Percentiles rank a stretch among this genome's conserved stretches.
These are phyloP conservation scores for Tipula unca DNA, from an alignment of 2,888 invertebrate species.

Conservation along the genomic window DNA sequence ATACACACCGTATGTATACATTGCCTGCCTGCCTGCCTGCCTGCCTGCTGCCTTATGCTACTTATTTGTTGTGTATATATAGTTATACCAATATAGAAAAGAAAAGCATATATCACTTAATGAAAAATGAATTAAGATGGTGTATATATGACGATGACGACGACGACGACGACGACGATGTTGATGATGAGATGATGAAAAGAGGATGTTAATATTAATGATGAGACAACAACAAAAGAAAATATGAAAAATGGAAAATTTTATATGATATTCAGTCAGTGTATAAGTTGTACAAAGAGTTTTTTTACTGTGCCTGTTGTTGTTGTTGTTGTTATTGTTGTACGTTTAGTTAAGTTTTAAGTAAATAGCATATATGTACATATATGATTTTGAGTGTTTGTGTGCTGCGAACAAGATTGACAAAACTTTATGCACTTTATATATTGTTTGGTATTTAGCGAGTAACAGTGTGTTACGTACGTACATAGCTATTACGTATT, in stretches of 20 bases:
- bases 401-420: background rate
- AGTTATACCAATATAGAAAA: background rate
- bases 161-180: background rate
- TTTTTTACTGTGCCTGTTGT: background rate
- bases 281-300: background rate
- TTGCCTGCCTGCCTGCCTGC: background rate
- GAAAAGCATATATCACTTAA: background rate
- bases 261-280: background rate
- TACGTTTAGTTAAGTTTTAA: background rate
- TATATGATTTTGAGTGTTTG: background rate
- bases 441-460: background rate
- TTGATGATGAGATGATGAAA: background rate
- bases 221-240: constrained; percentile 4
- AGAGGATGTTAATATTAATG: constrained; percentile 4
- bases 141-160: background rate
- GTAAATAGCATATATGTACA: background rate
- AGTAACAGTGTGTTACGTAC: background rate
- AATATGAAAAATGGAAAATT: constrained; percentile 3
- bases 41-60: background rate
- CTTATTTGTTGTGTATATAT: background rate
- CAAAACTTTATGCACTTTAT: background rate
- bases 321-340: background rate
- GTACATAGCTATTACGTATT: background rate
- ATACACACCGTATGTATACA: background rate
- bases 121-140: background rate